phyloP scores from a whole-genome alignment of 2,888 invertebrate species.

The Orchesella flavescens region DNA sequence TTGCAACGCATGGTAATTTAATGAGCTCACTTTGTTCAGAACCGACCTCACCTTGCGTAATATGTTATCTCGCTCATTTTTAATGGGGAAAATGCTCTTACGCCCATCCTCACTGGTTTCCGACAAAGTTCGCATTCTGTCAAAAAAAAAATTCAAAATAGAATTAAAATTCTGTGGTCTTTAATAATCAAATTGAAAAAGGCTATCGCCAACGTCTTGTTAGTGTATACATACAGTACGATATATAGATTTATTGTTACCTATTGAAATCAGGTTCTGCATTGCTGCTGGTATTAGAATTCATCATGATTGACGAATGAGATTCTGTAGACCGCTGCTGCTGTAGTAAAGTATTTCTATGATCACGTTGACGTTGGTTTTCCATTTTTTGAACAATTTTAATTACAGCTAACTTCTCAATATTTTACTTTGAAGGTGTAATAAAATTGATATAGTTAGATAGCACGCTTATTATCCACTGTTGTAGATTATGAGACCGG shows the following conservation, averaged over 20 bases:
- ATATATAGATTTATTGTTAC: constrained; percentile 32
- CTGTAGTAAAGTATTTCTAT: constrained; percentile 6
- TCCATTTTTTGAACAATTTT: constrained; percentile 24
- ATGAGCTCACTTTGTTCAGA: constrained; percentile 70
- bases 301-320: constrained; percentile 45
- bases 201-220: too few relatives aligned
- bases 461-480: neutral
- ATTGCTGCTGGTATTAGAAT: constrained; percentile 39
- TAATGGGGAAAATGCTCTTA: constrained; percentile 67
- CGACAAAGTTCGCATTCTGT: constrained; percentile 52
- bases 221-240: too few relatives aligned
- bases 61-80: constrained; percentile 69
- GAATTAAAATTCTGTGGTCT: neutral
- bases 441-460: too few relatives aligned
- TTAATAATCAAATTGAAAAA: too few relatives aligned
- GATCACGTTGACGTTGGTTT: constrained; percentile 15
- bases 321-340: constrained; percentile 45
- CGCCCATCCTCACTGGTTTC: constrained; percentile 58
- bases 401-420: neutral
- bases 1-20: constrained; percentile 68
- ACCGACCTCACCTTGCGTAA: constrained; percentile 72
- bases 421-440: neutral
- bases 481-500: constrained; percentile 53
- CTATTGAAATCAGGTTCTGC: constrained; percentile 52
- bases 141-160: neutral